Evolutionary conservation across 2,797 vertebrate genomes (phyloP).

Genomic region (Prionace glauca): DNA sequence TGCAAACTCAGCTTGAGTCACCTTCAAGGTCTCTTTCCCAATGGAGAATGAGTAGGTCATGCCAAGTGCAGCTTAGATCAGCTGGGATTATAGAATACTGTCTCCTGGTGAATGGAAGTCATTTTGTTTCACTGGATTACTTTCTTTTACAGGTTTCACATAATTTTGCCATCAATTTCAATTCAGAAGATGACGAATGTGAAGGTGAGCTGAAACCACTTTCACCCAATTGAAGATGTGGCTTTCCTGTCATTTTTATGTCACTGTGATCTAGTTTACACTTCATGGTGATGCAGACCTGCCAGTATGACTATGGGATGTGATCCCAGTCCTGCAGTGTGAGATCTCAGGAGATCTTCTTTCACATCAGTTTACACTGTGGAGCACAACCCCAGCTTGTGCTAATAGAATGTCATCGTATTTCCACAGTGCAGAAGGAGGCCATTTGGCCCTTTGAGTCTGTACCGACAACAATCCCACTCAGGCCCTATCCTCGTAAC

Average conservation of each 20-base stretch:
- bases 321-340: neutral
- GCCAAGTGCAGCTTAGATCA: neutral
- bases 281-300: neutral
- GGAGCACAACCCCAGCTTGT: neutral
- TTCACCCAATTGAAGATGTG: neutral
- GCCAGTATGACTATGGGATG: too few species aligned
- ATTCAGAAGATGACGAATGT: constrained; percentile 85
- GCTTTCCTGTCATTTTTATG: neutral
- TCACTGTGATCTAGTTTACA: neutral
- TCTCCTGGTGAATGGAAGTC: neutral
- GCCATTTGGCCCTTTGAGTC: too few species aligned
- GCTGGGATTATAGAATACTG: neutral
- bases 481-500: too few species aligned
- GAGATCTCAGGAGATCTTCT: neutral
- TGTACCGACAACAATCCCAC: too few species aligned
- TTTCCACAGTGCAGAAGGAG: too few species aligned
- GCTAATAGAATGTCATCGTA: too few species aligned
- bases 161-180: constrained; percentile 95
- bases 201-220: constrained; percentile 68
- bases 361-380: neutral
- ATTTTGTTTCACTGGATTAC: neutral
- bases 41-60: neutral
- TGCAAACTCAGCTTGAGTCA: neutral
- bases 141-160: constrained; percentile 75
- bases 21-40: neutral